Evolutionary conservation across 1,140 invertebrate genomes (phyloP), one percentile per base, ranked within the genome.

Genomic region (Bicyclus anynana): DNA sequence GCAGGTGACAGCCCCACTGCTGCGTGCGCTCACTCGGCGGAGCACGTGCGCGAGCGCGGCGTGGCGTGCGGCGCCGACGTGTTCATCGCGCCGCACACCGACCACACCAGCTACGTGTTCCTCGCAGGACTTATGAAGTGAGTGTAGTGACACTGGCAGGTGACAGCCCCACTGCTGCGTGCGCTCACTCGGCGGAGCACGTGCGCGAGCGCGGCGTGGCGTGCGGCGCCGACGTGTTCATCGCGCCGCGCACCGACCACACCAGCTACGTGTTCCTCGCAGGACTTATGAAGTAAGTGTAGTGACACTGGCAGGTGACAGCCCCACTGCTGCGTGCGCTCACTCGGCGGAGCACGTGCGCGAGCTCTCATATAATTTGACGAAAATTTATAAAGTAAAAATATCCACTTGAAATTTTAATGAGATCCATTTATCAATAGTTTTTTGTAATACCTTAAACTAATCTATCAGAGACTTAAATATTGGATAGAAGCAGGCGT

Each of bases 321-420:
- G 67, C 96, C 96, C 0, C 90, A 93, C 67, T 97, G 97, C 83
- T 93, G 93, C 58, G 91, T 97, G 1, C 89, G 96, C 9, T 97
- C 97, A 97, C 80, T 93, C 91, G n/a, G 74, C 77, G 14, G 90
- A 94, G 40, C 93, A 97, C 62, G 95, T 96, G 57, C 71, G 90
- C 10, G 90, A 93, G 18, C 91, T n/a, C n/a, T n/a, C n/a, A n/a
- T n/a, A n/a, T n/a, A n/a, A n/a, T n/a, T n/a, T n/a, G n/a, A n/a
- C n/a, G n/a, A n/a, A n/a, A n/a, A n/a, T n/a, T n/a, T n/a, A n/a
- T n/a, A n/a, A n/a, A n/a, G n/a, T n/a, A n/a, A n/a, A n/a, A n/a
- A n/a, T n/a, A n/a, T n/a, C n/a, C n/a, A n/a, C n/a, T n/a, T n/a
- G n/a, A n/a, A n/a, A n/a, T n/a, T n/a, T n/a, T n/a, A n/a, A n/a